Percentiles rank a stretch among this genome's conserved stretches.
Conservation (phyloP, 2,888 invertebrate species). For the Carpatolechia fugitivella region DNA sequence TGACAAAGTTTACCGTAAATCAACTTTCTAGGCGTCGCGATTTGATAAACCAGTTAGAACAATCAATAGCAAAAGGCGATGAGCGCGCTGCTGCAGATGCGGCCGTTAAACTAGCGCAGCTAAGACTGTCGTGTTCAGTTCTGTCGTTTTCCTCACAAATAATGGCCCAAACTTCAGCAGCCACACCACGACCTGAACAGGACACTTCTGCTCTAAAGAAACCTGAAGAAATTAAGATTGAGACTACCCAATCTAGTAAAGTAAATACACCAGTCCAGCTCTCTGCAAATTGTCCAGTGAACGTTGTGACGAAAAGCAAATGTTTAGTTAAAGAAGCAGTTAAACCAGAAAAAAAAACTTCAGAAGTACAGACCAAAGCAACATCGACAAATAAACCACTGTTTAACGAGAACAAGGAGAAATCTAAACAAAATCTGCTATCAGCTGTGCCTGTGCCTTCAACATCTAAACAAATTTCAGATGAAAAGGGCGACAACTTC, state of each 20-base stretch:
- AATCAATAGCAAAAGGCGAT: conserved; percentile 88
- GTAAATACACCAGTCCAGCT: conserved; percentile 2
- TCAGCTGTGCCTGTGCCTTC: conserved; percentile 11
- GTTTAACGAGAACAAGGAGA: not conserved
- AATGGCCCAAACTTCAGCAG: conserved; percentile 38
- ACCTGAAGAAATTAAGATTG: conserved; percentile 1
- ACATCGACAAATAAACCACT: not conserved
- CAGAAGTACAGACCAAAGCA: not conserved
- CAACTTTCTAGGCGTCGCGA: conserved; percentile 58
- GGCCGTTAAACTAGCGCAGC: conserved; percentile 86
- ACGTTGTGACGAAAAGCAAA: not conserved
- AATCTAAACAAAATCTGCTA: conserved; percentile 10
- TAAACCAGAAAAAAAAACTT: conserved; percentile 1
- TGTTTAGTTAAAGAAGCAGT: not conserved
- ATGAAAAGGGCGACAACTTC: conserved; percentile 22
- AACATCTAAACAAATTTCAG: conserved; percentile 13
- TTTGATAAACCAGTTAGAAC: conserved; percentile 85
- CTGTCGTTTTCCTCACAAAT: conserved; percentile 70
- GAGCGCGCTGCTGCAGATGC: conserved; percentile 86
- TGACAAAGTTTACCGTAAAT: conserved; percentile 29
- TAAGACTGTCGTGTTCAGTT: conserved; percentile 87
- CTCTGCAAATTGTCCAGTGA: not conserved
- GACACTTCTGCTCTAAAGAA: not conserved
- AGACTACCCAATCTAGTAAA: not conserved
- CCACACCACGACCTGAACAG: not conserved